Percentiles rank a stretch among this genome's conserved stretches.
Evolutionary conservation across 2,113 vertebrate genomes (phyloP).

Genomic region (Zapornia atra): DNA sequence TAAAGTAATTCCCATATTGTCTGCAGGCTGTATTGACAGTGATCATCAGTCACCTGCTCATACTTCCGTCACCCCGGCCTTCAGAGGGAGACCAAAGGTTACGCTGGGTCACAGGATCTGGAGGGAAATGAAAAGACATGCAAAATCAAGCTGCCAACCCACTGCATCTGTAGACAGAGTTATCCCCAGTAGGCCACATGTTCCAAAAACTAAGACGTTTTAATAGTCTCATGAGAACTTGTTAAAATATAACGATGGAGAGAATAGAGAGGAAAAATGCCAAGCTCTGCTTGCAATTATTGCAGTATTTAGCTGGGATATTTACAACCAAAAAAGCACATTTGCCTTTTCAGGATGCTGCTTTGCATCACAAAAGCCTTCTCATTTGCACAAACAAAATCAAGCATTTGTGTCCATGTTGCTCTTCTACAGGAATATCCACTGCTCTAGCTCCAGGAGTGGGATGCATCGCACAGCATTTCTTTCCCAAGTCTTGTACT

Average conservation of each 20-base stretch:
- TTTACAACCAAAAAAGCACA: constrained; percentile 62
- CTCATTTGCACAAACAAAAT: constrained; percentile 72
- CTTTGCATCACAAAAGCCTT: constrained; percentile 73
- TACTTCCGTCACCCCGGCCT: constrained; percentile 75
- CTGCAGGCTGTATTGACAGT: constrained; percentile 75
- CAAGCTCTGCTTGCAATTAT: constrained; percentile 71
- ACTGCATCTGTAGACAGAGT: constrained; percentile 64
- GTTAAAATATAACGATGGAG: constrained; percentile 73
- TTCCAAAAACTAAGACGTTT: constrained; percentile 75
- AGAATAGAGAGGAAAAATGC: constrained; percentile 66
- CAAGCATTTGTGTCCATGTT: constrained; percentile 51
- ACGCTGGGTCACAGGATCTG: constrained; percentile 78
- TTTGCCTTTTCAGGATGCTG: constrained; percentile 61
- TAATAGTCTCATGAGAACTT: constrained; percentile 75
- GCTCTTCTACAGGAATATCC: constrained; percentile 52
- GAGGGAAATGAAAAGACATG: constrained; percentile 78
- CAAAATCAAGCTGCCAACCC: constrained; percentile 70
- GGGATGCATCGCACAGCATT: background rate
- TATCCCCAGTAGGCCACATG: constrained; percentile 68
- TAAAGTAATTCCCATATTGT: constrained; percentile 82
- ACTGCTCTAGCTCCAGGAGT: constrained; percentile 26
- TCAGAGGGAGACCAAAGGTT: constrained; percentile 80
- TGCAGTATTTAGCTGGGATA: constrained; percentile 56
- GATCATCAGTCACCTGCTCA: constrained; percentile 87
- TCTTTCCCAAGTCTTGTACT: constrained; percentile 9